phyloP scores from a whole-genome alignment of 2,888 invertebrate genomes.

The Dicyrtomina minuta region DNA sequence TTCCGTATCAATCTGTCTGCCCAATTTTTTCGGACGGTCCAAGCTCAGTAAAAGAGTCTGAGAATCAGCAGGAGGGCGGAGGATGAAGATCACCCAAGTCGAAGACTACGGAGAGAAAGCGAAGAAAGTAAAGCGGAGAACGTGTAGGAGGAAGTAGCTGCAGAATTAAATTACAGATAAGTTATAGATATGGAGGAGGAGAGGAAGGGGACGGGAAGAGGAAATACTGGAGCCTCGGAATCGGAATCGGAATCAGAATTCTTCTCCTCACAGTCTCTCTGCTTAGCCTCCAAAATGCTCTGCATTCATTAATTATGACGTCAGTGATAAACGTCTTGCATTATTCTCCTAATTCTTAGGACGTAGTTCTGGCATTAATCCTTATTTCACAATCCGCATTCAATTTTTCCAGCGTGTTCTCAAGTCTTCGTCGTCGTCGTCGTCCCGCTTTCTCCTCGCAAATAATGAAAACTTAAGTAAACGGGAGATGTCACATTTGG shows the following conservation, averaged over 20 bases:
- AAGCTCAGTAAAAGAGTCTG: neutral
- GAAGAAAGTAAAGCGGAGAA: neutral
- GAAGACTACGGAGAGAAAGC: neutral
- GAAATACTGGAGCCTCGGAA: neutral
- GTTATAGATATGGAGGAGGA: neutral
- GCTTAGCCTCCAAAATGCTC: conserved; percentile 5
- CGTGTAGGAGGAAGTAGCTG: neutral
- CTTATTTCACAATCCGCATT: conserved; percentile 36
- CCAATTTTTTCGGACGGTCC: neutral
- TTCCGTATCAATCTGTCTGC: neutral
- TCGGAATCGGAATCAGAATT: conserved; percentile 13
- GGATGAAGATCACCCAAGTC: no score
- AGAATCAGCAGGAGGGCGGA: neutral
- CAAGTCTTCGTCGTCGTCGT: neutral
- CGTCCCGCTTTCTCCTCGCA: no score
- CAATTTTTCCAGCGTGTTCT: conserved; percentile 12
- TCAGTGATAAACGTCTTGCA: conserved; percentile 44
- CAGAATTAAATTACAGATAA: no score
- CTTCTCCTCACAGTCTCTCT: conserved; percentile 10
- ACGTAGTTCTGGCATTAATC: conserved; percentile 34
- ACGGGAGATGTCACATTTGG: no score
- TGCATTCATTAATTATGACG: conserved; percentile 46
- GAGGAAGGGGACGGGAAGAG: neutral
- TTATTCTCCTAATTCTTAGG: conserved; percentile 31
- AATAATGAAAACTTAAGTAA: no score